Conservation (phyloP, 2,888 invertebrate species). For the Cheilosia vulpina region DNA sequence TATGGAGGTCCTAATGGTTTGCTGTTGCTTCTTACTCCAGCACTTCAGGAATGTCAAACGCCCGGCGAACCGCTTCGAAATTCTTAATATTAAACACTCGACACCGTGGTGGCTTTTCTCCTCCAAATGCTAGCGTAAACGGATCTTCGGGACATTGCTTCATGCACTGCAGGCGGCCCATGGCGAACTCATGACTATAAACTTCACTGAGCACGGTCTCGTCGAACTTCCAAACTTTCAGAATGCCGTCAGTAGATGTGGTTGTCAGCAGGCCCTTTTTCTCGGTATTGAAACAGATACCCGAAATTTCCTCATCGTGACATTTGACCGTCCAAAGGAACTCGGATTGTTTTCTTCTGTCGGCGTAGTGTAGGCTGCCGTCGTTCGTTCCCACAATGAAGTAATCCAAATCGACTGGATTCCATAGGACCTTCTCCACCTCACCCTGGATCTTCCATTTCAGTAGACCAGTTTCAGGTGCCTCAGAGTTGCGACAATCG, state of each 20-base stretch:
- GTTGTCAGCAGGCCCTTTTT: slow-evolving; percentile 91
- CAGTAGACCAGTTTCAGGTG: slow-evolving; percentile 80
- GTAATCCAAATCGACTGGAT: slow-evolving; percentile 90
- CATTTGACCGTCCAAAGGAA: slow-evolving; percentile 90
- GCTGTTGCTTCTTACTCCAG: slow-evolving; percentile 18
- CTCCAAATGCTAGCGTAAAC: slow-evolving; percentile 92
- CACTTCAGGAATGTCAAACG: slow-evolving; percentile 78
- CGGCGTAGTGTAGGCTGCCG: slow-evolving; percentile 89
- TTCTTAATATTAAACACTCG: slow-evolving; percentile 85
- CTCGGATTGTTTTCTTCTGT: slow-evolving; percentile 87
- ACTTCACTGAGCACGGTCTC: slow-evolving; percentile 79
- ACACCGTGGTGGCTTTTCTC: slow-evolving; percentile 91
- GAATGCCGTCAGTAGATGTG: slow-evolving; percentile 90
- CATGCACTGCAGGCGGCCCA: slow-evolving; percentile 90
- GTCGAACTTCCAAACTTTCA: slow-evolving; percentile 93
- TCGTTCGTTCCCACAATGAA: slow-evolving; percentile 87
- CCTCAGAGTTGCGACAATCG: slow-evolving; percentile 92
- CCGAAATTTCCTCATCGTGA: slow-evolving; percentile 94
- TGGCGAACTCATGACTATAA: slow-evolving; percentile 85
- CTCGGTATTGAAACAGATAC: slow-evolving; percentile 88
- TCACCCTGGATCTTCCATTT: slow-evolving; percentile 89
- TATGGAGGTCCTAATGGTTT: neutral
- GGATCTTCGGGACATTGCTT: slow-evolving; percentile 92
- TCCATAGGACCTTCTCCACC: slow-evolving; percentile 95
- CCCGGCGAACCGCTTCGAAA: slow-evolving; percentile 81